These are phyloP conservation scores for Oophaga pumilio DNA, from an alignment of 2,113 vertebrate species.

Conservation along the genomic window DNA sequence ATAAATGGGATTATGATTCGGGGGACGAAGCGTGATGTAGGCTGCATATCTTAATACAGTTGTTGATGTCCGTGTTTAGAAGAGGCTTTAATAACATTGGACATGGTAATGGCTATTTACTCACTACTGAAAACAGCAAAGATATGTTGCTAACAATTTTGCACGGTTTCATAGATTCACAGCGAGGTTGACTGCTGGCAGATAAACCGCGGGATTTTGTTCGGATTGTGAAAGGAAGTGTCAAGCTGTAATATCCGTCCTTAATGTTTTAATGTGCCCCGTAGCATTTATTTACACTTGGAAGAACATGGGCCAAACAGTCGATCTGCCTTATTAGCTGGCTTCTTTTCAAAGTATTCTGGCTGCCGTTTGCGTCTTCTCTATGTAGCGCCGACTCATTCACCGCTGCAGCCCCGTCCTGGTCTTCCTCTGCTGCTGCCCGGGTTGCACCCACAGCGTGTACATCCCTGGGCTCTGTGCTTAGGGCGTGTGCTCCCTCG, in stretches of 20 bases:
- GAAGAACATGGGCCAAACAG: constrained; percentile 28
- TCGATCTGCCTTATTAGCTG: constrained; percentile 12
- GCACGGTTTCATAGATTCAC: constrained; percentile 28
- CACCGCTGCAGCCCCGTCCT: no score
- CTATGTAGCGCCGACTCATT: background rate
- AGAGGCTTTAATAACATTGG: constrained; percentile 52
- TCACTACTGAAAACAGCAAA: constrained; percentile 21
- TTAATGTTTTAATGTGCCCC: constrained; percentile 24
- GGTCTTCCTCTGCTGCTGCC: no score
- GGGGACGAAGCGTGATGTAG: background rate
- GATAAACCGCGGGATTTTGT: constrained; percentile 31
- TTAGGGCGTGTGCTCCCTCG: no score
- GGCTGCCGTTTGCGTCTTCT: background rate
- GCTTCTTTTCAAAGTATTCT: background rate
- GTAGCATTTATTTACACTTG: constrained; percentile 4
- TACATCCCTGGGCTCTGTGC: no score
- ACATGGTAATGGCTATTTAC: constrained; percentile 36
- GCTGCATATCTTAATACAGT: constrained; percentile 17
- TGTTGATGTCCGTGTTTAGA: constrained; percentile 19
- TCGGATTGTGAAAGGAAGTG: constrained; percentile 16
- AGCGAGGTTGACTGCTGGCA: constrained; percentile 33
- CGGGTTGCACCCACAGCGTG: no score
- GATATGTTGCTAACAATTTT: constrained; percentile 38
- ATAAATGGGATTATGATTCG: constrained; percentile 45
- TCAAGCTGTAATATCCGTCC: constrained; percentile 29